phyloP scores from a whole-genome alignment of 2,888 invertebrate genomes.

The Drosophila nr. perissopoda region DNA sequence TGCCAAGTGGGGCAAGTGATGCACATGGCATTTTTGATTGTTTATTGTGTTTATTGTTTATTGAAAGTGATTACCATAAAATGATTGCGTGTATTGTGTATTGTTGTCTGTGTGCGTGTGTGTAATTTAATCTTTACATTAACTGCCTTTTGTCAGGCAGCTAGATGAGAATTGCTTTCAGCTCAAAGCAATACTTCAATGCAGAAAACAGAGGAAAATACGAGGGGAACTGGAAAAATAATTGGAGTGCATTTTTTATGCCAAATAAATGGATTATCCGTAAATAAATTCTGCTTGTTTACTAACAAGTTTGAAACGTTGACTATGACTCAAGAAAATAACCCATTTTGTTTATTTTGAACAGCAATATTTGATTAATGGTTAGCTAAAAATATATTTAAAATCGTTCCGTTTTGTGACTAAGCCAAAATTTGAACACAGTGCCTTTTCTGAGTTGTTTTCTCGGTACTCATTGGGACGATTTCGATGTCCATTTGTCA shows the following conservation, averaged over 20 bases:
- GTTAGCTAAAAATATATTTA: background rate
- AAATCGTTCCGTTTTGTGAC: background rate
- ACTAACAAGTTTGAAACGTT: background rate
- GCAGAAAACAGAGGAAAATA: background rate
- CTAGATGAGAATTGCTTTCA: background rate
- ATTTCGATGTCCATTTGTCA: background rate
- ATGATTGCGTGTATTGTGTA: conserved; percentile 50
- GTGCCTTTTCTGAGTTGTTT: background rate
- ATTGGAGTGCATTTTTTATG: conserved; percentile 1
- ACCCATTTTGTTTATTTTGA: background rate
- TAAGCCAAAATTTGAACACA: background rate
- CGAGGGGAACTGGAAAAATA: background rate
- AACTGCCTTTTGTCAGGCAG: conserved; percentile 4
- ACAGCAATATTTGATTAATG: background rate
- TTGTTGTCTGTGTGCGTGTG: background rate
- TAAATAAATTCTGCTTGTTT: background rate
- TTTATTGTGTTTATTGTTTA: conserved; percentile 66
- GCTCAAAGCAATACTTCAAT: background rate
- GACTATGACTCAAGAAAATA: background rate
- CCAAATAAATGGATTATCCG: background rate
- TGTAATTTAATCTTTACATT: conserved; percentile 10
- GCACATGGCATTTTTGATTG: conserved; percentile 71
- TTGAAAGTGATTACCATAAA: conserved; percentile 76
- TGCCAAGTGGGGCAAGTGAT: conserved; percentile 27
- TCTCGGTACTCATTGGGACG: background rate